phyloP scores from a whole-genome alignment of 2,797 vertebrate species.

The Pantherophis vulpinus region DNA sequence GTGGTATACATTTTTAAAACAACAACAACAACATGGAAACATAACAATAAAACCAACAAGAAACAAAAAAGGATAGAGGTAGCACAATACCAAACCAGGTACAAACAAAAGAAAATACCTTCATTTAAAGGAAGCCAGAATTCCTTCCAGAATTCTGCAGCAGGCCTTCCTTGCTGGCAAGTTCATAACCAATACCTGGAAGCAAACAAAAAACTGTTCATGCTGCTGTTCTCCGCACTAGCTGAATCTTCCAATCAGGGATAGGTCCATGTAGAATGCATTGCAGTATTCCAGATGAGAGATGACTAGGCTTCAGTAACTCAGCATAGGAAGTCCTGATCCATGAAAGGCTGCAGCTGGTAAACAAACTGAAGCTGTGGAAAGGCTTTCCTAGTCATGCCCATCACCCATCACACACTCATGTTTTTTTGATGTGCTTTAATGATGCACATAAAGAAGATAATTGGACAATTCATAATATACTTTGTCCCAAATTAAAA shows the following conservation, averaged over 20 bases:
- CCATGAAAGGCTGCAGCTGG: background rate
- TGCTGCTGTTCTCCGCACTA: background rate
- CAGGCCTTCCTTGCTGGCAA: background rate
- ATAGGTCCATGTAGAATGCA: background rate
- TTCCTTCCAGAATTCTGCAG: background rate
- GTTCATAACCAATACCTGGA: background rate
- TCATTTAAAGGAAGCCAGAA: background rate
- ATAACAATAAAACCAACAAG: background rate
- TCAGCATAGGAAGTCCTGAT: background rate
- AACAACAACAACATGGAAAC: background rate
- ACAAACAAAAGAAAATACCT: background rate
- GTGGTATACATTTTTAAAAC: background rate
- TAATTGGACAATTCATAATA: background rate
- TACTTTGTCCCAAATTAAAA: background rate
- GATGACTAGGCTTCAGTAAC: background rate
- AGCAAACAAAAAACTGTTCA: background rate
- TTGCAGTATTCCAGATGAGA: background rate
- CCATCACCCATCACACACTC: background rate
- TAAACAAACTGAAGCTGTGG: background rate
- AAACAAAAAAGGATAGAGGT: background rate
- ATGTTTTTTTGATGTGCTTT: background rate
- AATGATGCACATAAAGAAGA: background rate
- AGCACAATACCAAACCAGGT: background rate
- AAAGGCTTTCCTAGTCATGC: background rate
- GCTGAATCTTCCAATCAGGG: background rate